Conservation (phyloP, 2,888 invertebrate species). For the Globia sparganii region DNA sequence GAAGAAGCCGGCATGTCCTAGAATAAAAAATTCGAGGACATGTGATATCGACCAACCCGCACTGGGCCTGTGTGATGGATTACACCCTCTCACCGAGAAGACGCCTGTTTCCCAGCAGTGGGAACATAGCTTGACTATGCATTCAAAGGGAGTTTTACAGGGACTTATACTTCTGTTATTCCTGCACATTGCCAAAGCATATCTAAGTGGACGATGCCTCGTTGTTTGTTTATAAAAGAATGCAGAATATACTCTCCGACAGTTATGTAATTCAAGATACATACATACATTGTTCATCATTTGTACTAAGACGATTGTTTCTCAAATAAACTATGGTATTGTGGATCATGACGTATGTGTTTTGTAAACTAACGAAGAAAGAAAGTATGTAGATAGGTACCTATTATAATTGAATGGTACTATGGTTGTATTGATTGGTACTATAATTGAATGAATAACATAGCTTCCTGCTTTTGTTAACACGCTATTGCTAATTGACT, state of each 20-base stretch:
- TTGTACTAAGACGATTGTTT: conserved; percentile 8
- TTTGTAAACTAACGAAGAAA: not conserved
- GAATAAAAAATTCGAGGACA: too few species aligned
- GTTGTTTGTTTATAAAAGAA: conserved; percentile 55
- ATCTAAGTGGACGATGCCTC: conserved; percentile 41
- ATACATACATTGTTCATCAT: conserved; percentile 21
- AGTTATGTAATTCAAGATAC: conserved; percentile 41
- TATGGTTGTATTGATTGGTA: too few species aligned
- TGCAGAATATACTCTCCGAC: conserved; percentile 35
- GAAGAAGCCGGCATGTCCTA: too few species aligned
- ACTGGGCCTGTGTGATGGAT: too few species aligned
- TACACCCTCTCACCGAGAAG: not conserved
- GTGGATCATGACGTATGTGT: not conserved
- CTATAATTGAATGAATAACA: not conserved
- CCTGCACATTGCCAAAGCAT: conserved; percentile 21
- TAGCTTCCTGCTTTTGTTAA: not conserved
- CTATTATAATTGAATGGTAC: too few species aligned
- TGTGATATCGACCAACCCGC: too few species aligned
- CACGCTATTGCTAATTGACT: not conserved
- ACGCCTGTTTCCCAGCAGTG: not conserved
- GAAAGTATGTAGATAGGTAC: not conserved
- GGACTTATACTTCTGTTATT: conserved; percentile 17
- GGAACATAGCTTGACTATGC: not conserved
- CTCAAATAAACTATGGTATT: conserved; percentile 10
- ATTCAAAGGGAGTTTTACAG: not conserved